Evolutionary conservation across 2,888 invertebrate genomes (phyloP), one percentile per base, ranked within the genome.

Genomic region (Drosophila paracracens): DNA sequence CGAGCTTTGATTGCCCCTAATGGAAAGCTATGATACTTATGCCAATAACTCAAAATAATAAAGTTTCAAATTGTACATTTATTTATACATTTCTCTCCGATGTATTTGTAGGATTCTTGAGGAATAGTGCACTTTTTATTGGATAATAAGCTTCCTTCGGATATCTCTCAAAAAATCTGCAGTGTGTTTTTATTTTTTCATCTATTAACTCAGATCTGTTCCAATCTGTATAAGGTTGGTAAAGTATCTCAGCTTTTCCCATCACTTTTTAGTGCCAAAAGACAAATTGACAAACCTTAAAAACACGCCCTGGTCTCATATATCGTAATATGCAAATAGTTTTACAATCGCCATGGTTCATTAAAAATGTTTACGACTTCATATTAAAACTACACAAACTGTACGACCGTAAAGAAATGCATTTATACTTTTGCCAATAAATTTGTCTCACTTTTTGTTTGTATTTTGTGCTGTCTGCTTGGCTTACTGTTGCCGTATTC

Each of bases 401-500:
- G 60, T 56, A 60, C 66, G 38, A 64, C 61, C 74, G 74, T 74
- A 79, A 76, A 73, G 63, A 76, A 78, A 73, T 75, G 64, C 79
- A 83, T 88, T 81, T 74, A 86, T 86, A 75, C 76, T 65, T 77
- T 87, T 81, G 85, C 82, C 85, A 88, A 85, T 85, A 85, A 85
- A 85, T 85, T 88, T 79, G 84, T 83, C 79, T 73, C 81, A 76
- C 69, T 79, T 65, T 48, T 62, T 46, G 21, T 46, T n/a, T 59
- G 62, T 57, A 16, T 62, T 69, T 52, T 48, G 13, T 46, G 53
- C 10, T 54, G 18, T 36, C 54, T 18, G 36, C 35, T 36, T 54
- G 7, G 54, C 35, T 35, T 35, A 35, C 27, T 18, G 43, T 43
- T 11, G 21, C 46, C 21, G 21, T 21, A 46, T 46, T 46, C 16